Conservation (phyloP, 2,113 vertebrate species). For the Onychostoma macrolepis region DNA sequence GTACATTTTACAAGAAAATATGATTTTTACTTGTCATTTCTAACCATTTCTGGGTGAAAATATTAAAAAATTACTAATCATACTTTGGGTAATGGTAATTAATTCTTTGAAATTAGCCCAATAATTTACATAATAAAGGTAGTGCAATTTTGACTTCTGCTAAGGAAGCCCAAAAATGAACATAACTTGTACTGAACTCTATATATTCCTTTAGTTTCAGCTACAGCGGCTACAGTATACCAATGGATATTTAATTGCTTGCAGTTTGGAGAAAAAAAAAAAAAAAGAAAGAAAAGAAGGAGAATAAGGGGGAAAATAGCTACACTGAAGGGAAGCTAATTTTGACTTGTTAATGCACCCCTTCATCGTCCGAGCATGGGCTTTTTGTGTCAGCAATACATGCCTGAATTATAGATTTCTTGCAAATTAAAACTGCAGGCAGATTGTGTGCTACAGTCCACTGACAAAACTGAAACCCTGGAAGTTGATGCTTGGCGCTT, state of each 20-base stretch:
- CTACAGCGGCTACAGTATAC: not conserved
- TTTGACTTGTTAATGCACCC: constrained; percentile 58
- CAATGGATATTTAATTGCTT: not conserved
- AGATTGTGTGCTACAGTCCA: constrained; percentile 32
- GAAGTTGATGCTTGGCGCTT: constrained; percentile 69
- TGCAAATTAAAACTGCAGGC: constrained; percentile 60
- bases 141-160: not conserved
- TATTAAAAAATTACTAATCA: too few species aligned
- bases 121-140: not conserved
- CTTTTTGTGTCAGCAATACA: constrained; percentile 32
- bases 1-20: not conserved
- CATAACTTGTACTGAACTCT: not conserved
- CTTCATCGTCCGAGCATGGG: constrained; percentile 60
- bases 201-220: not conserved
- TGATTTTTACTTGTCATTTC: not conserved
- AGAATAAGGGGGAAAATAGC: not conserved
- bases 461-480: constrained; percentile 55
- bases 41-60: too few species aligned
- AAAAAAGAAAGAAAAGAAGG: too few species aligned
- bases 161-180: not conserved
- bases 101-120: not conserved
- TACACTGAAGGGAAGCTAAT: constrained; percentile 14
- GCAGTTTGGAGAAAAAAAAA: not conserved
- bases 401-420: constrained; percentile 63
- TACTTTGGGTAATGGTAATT: not conserved